Base-by-base conservation (phyloP, 1,140 invertebrate species). In the Frieseomelitta varia region DNA sequence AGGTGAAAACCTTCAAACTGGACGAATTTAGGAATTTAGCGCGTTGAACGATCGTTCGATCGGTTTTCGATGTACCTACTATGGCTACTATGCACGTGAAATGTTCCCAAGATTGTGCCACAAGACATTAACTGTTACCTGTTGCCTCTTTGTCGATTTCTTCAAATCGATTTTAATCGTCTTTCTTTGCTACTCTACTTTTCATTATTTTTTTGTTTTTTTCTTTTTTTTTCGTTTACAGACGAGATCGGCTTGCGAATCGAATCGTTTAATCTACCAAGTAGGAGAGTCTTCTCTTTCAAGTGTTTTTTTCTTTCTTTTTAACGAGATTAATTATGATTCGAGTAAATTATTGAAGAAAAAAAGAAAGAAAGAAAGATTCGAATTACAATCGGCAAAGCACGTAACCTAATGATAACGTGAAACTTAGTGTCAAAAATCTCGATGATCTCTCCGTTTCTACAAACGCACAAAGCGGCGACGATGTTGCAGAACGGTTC, bases 51-150 rank as follows among this genome's bases (percentile, higher is more conserved):
- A 83, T 55, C 53, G 78, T 81, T 63, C 84, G 83, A 47, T 47
- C 82, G 82, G 74, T 82, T 56, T 79, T 90, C 73, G 82, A 83
- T 90, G 89, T 90, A 90, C 81, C 80, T 90, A 90, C 83, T 63
- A 63, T 27, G n/a, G 79, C 81, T 90, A 85, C 39, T 87, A 77
- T 17, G 90, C 89, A 92, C 89, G 88, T 85, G 83, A 89, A 90
- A 92, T 91, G 88, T 88, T 91, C 90, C 86, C 89, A 90, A 81
- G 81, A 91, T 90, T 91, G 91, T 93, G 91, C 91, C 91, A 91
- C 90, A 90, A 91, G 91, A 92, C 86, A 92, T 91, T 90, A 76
- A 89, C 86, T 92, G 90, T 93, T 92, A 93, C 91, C 88, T 92
- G 91, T 92, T 93, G 83, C 85, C 86, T 88, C 85, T 88, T 90